phyloP scores from a whole-genome alignment of 1,140 invertebrate genomes.

The Aethina tumida region DNA sequence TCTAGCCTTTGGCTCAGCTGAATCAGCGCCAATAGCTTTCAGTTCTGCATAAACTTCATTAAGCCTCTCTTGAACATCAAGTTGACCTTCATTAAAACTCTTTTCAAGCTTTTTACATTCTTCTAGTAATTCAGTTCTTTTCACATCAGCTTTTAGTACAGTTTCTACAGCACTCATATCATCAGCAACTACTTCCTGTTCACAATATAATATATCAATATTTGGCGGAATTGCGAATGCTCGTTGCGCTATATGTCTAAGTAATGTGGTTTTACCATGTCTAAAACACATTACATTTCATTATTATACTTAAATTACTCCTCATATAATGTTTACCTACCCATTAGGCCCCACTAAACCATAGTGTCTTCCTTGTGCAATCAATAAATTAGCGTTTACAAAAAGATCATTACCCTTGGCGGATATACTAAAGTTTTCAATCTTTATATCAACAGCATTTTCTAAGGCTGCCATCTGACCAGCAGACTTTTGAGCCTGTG shows the following conservation, averaged over 20 bases:
- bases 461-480: conserved; percentile 79
- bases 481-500: conserved; percentile 80
- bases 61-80: conserved; percentile 63
- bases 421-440: conserved; percentile 96
- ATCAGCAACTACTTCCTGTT: conserved; percentile 96
- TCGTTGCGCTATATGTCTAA: conserved; percentile 84
- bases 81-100: conserved; percentile 54
- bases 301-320: conserved; percentile 1
- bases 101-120: conserved; percentile 83
- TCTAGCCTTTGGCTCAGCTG: conserved; percentile 88
- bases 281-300: conserved; percentile 36
- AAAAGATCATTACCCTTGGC: conserved; percentile 97
- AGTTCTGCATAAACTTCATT: conserved; percentile 94
- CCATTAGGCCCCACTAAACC: conserved; percentile 98
- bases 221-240: conserved; percentile 88
- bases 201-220: conserved; percentile 96
- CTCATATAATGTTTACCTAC: conserved; percentile 37
- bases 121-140: conserved; percentile 68
- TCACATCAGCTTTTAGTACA: conserved; percentile 86
- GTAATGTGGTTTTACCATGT: conserved; percentile 97
- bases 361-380: conserved; percentile 89
- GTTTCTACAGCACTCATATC: conserved; percentile 85
- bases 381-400: conserved; percentile 90
- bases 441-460: conserved; percentile 95
- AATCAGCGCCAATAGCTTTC: conserved; percentile 92